Evolutionary conservation across 2,113 vertebrate genomes (phyloP).

Genomic region (Lycocorax pyrrhopterus): DNA sequence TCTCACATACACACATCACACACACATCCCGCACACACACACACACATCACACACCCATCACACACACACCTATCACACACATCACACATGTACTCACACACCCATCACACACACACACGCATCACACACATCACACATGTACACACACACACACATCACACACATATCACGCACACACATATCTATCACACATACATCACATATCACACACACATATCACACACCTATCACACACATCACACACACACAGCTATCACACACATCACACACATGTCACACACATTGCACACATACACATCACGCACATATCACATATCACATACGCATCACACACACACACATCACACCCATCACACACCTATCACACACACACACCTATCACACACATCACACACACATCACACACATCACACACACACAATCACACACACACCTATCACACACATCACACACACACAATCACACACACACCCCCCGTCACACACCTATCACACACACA

Average conservation of each 20-base stretch:
- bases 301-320: neutral
- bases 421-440: too few relatives aligned
- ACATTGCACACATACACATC: neutral
- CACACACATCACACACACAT: neutral
- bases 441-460: too few relatives aligned
- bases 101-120: too few relatives aligned
- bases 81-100: too few relatives aligned
- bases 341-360: too few relatives aligned
- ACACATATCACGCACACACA: neutral
- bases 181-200: neutral
- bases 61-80: too few relatives aligned
- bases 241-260: neutral
- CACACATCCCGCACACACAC: too few relatives aligned
- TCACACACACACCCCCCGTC: too few relatives aligned
- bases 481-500: too few relatives aligned
- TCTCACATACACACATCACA: neutral
- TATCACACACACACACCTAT: neutral
- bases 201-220: too few relatives aligned
- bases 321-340: neutral
- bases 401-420: neutral
- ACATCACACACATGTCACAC: neutral
- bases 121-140: neutral
- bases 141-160: neutral
- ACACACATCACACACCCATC: neutral
- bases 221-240: too few relatives aligned